These are phyloP conservation scores for Lordiphosa fenestrarum DNA, from an alignment of 2,888 invertebrate genomes.

Conservation along the genomic window DNA sequence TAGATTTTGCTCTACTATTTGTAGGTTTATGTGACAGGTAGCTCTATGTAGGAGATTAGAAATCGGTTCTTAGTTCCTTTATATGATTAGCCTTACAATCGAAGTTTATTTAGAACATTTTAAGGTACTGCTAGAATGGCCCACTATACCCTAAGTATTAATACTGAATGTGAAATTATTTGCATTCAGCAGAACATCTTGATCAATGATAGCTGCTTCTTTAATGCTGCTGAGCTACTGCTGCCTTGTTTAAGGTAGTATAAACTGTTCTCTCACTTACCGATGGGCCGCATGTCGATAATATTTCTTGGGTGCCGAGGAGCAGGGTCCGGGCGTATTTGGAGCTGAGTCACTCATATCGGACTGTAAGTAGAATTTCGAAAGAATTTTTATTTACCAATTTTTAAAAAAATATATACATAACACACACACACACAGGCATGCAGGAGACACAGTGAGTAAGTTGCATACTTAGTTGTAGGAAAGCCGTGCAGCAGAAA, in stretches of 20 bases:
- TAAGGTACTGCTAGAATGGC: too few relatives aligned
- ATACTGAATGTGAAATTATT: too few relatives aligned
- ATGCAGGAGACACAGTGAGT: not conserved
- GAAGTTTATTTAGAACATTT: too few relatives aligned
- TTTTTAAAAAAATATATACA: not conserved
- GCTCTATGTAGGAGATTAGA: too few relatives aligned
- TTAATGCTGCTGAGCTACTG: not conserved
- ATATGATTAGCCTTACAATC: too few relatives aligned
- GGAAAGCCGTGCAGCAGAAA: constrained; percentile 3
- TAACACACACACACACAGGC: not conserved
- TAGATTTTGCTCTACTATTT: too few relatives aligned
- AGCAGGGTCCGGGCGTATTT: constrained; percentile 66
- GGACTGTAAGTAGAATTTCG: constrained; percentile 77
- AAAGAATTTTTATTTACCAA: not conserved
- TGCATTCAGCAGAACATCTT: too few relatives aligned
- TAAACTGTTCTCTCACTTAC: constrained; percentile 65
- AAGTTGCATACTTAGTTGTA: not conserved
- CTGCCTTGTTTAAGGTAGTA: not conserved
- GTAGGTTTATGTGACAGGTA: too few relatives aligned
- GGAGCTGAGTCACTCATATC: constrained; percentile 77
- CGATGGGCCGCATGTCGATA: constrained; percentile 80
- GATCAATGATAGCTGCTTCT: too few relatives aligned
- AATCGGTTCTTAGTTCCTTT: too few relatives aligned
- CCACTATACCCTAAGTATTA: too few relatives aligned
- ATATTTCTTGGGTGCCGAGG: constrained; percentile 76